phyloP scores from a whole-genome alignment of 2,113 vertebrate genomes.

The Equus przewalskii region DNA sequence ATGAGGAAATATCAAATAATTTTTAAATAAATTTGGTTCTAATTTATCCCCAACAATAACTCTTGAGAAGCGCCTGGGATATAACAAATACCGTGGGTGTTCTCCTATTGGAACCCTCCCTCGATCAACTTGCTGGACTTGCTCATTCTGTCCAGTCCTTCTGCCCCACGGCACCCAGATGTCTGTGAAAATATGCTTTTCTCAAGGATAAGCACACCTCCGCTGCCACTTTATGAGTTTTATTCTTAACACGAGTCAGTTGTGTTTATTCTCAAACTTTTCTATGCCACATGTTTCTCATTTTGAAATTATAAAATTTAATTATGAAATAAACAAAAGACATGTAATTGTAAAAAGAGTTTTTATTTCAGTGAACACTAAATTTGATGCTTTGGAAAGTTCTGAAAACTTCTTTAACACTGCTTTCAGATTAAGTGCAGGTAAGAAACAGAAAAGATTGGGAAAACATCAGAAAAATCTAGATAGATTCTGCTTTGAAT shows the following conservation, averaged over 20 bases:
- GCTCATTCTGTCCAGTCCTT: background rate
- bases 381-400: background rate
- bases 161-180: fast-evolving
- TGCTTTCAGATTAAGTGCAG: background rate
- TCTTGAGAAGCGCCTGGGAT: background rate
- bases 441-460: background rate
- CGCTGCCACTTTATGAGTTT: background rate
- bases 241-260: background rate
- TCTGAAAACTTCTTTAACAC: background rate
- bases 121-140: background rate
- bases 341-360: background rate
- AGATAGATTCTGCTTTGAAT: background rate
- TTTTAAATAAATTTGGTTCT: background rate
- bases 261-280: background rate
- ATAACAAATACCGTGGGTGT: background rate
- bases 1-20: background rate
- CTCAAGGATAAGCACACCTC: background rate
- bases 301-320: background rate
- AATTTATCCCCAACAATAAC: background rate
- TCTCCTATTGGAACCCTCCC: background rate
- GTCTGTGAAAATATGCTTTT: background rate
- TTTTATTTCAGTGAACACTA: background rate
- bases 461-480: background rate
- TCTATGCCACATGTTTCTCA: background rate
- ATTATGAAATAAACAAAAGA: background rate